Base-by-base conservation (phyloP, 2,797 vertebrate genomes). In the Taenioides sp. region DNA sequence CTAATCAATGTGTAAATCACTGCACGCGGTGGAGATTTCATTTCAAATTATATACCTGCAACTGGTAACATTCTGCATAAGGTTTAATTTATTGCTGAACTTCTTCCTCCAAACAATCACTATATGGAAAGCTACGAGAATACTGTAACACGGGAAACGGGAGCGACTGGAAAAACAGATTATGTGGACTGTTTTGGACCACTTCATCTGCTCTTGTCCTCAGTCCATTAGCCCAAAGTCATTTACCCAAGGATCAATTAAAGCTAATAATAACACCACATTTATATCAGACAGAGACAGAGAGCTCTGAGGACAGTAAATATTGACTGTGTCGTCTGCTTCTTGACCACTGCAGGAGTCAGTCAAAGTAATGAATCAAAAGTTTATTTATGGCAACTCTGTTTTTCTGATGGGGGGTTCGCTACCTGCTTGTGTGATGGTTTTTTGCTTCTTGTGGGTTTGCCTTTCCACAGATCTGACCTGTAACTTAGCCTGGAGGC, bases 201-300 rank as follows among this genome's bases (percentile, higher is more conserved):
- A 71, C 69, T 77, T 83, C 75, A 81, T 83, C 79, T 70, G 75
- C 78, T 78, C 74, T 78, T 37, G 58, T 75, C 72, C 62, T 7
- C 22, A 7, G 64, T 73, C 80, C 80, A 87, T 87, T 88, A 84
- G 85, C 80, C 67, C 25, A 65, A 74, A 80, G 76, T 87, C 82
- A 82, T 85, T 78, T 68, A 77, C 67, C 73, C 77, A 76, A 72
- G 71, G 78, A 89, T 71, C 78, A 74, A 62, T 69, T 55, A 34
- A 68, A 60, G 62, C 71, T 65, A 70, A 78, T 66, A 73, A 81
- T 63, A 78, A 83, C 65, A 79, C 73, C 67, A 80, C 77, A 70
- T 73, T 75, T 23, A 80, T 82, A 80, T 80, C 72, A 82, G 73
- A 73, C 25, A 64, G 14, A 71, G 61, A 65, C 18, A 27, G 23